A percentile compares a stretch with the other conserved stretches of the same genome.
Conservation (phyloP, 1,140 invertebrate species). For the Drosophila nasuta region DNA sequence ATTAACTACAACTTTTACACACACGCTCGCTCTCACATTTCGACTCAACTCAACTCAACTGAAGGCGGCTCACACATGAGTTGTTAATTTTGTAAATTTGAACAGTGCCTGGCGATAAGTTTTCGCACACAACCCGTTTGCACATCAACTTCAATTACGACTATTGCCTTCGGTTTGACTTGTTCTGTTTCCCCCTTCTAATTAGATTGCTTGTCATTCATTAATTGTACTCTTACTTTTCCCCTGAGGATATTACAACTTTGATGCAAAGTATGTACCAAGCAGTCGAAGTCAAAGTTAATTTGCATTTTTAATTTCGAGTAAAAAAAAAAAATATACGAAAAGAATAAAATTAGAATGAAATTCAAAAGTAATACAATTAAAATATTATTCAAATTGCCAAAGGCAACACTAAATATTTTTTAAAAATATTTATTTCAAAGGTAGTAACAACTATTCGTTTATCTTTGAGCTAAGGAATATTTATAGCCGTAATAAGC, state of each 20-base stretch:
- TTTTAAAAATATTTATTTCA: no score
- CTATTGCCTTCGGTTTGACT: not conserved
- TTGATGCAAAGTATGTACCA: not conserved
- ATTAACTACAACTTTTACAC: constrained; percentile 23
- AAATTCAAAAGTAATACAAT: no score
- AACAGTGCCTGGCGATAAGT: constrained; percentile 15
- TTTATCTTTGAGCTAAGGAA: no score
- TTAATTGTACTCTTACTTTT: not conserved
- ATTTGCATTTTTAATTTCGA: no score
- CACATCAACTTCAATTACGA: constrained; percentile 2
- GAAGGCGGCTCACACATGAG: not conserved
- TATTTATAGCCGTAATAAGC: no score
- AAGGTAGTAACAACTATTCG: no score
- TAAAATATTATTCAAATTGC: no score
- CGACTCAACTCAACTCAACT: no score
- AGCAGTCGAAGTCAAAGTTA: not conserved
- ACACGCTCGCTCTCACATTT: constrained; percentile 7
- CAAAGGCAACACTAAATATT: no score
- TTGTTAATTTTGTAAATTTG: constrained; percentile 14
- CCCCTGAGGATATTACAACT: not conserved
- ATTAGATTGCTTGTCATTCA: constrained; percentile 1
- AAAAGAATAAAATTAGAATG: no score
- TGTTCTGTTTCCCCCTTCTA: not conserved
- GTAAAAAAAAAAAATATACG: no score
- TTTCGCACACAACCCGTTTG: constrained; percentile 3